Percentiles rank a stretch among this genome's conserved stretches.
These are phyloP conservation scores for Coecobrya sp. DNA, from an alignment of 2,888 invertebrate species.

Conservation along the genomic window DNA sequence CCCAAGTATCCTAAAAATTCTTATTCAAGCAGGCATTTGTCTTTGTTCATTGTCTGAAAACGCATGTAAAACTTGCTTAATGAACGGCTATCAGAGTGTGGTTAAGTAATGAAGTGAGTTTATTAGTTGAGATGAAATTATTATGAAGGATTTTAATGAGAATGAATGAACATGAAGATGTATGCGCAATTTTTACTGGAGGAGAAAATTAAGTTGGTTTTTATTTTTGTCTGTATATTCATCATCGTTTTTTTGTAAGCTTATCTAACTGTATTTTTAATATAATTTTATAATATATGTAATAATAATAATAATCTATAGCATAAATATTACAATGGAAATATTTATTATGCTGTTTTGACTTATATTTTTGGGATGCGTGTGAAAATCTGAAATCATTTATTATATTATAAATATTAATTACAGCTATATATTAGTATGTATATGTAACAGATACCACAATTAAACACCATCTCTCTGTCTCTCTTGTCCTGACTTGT, in stretches of 20 bases:
- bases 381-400: conserved; percentile 46
- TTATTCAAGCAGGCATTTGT: too few species aligned
- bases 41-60: too few species aligned
- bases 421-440: neutral
- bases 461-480: neutral
- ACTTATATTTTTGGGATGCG: conserved; percentile 52
- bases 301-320: conserved; percentile 14
- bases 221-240: conserved; percentile 50
- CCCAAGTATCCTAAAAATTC: too few species aligned
- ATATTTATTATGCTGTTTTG: conserved; percentile 35
- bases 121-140: too few species aligned
- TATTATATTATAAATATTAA: neutral
- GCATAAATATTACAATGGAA: conserved; percentile 61
- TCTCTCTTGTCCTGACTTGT: neutral
- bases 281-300: neutral
- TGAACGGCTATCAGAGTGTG: too few species aligned
- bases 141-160: too few species aligned
- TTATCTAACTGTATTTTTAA: neutral
- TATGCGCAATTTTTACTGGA: conserved; percentile 5
- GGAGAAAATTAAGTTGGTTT: conserved; percentile 24
- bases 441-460: conserved; percentile 23
- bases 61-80: too few species aligned
- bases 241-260: conserved; percentile 54
- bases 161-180: neutral
- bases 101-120: too few species aligned